Evolutionary conservation across 2,888 invertebrate genomes (phyloP), one percentile per base, ranked within the genome.

Genomic region (Hypomecis atomaria): DNA sequence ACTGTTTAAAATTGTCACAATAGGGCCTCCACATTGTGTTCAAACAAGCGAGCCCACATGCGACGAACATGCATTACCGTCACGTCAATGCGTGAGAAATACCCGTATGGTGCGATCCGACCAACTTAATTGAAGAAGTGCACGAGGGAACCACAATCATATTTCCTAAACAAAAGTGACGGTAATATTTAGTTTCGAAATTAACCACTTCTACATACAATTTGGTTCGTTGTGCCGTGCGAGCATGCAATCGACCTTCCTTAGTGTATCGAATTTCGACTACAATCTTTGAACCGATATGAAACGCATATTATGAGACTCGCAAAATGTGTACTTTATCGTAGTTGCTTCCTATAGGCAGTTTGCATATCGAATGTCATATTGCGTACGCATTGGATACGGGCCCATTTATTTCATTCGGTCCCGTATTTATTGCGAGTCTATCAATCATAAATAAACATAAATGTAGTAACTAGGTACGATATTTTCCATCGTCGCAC

Each of bases 41-140:
- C 47, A 11, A 58, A 42, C 58, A 58, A 50, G 37, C n/a, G 37
- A 38, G 23, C 59, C 44, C 44, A 43, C 23, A 43, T 43, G 42
- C 13, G 36, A 36, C 36, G 34, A 48, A 42, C 33, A 43, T 42
- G 36, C 49, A 43, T 11, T 48, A 34, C 9, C 42, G 43, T 42
- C 43, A 49, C 42, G 49, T 43, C 50, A 36, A 37, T 52, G 59
- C 43, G 50, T 59, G 50, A 50, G 44, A 50, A 50, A 34, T 45
- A 43, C 43, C 7, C 40, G 23, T 52, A 52, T 8, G 33, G 5
- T 1, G 13, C 38, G 40, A 40, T 10, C 40, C 8, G 10, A 50
- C 50, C 49, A 50, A 13, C 0, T 50, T 50, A 37, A 3, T 4
- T 11, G 11, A 5, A 52, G 2, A 42, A 10, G 1, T 52, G 23